Evolutionary conservation across 2,888 invertebrate genomes (phyloP).

Genomic region (Parochlus steinenii): DNA sequence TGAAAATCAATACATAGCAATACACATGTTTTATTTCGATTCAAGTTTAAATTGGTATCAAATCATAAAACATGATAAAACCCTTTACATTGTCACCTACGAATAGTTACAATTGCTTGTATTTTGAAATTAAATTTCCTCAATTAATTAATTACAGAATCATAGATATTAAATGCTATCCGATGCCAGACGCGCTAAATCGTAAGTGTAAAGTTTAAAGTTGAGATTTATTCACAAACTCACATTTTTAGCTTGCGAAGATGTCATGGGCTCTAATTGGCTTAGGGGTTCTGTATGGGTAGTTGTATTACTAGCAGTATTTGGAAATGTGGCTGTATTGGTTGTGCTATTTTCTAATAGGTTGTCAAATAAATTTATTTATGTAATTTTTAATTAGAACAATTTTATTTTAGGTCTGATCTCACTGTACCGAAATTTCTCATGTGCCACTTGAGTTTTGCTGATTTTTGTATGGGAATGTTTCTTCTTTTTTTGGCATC

Average conservation of each 20-base stretch:
- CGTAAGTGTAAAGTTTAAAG: no score
- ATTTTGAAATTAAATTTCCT: slow-evolving; percentile 1
- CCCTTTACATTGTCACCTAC: no score
- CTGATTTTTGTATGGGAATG: slow-evolving; percentile 74
- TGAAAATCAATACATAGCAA: no score
- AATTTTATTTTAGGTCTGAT: slow-evolving; percentile 27
- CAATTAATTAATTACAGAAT: slow-evolving; percentile 21
- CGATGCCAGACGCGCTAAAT: slow-evolving; percentile 64
- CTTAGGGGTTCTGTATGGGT: slow-evolving; percentile 72
- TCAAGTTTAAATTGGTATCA: no score
- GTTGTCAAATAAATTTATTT: slow-evolving; percentile 16
- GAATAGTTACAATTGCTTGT: background rate
- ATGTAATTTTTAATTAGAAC: background rate
- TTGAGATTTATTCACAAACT: no score
- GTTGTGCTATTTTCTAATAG: slow-evolving; percentile 51
- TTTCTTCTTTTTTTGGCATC: slow-evolving; percentile 71
- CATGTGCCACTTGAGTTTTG: slow-evolving; percentile 71
- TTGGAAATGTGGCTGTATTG: slow-evolving; percentile 71
- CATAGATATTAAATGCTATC: slow-evolving; percentile 45
- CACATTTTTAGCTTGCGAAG: no score
- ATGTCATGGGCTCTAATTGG: slow-evolving; percentile 72
- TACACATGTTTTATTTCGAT: no score
- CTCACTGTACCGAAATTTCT: slow-evolving; percentile 50
- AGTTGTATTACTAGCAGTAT: slow-evolving; percentile 62
- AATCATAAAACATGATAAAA: no score